Base-by-base conservation (phyloP, 1,140 invertebrate species). In the Trichonephila clavipes region DNA sequence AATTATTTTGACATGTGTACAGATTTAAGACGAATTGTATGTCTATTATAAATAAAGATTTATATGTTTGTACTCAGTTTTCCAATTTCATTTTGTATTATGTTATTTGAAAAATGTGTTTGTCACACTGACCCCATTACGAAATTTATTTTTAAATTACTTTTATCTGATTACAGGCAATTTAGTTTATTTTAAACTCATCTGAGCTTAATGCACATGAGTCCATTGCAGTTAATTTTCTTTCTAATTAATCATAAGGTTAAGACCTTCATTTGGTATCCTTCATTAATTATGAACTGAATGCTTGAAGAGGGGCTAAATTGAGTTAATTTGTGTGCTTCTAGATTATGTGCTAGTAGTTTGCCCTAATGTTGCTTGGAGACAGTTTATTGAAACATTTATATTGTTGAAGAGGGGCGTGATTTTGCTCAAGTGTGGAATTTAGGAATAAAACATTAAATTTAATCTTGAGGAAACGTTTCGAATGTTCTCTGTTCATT, bases 201-300 rank as follows among this genome's bases (percentile, higher is more conserved):
- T 34, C 6, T 19, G 5, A 77, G 69, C 18, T 16, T 28, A 40
- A 77, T 77, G 69, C 14, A 77, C 18, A 18, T 14, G 12, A 24
- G 24, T 12, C 1, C 14, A 18, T 14, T 16, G 4, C 24, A 14
- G 28, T 40, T 77, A 40, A 77, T 77, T 40, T 40, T 77, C 28
- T 77, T 77, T 19, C 69, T 34, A 77, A 77, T 77, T 77, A 77
- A 77, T 40, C 69, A 77, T 34, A 77, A 77, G 69, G 34, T 77
- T 14, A 77, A 0, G 69, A 2, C 64, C 8, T n/a, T 69, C 64
- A 69, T 24, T 69, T 24, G 10, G 1, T 18, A 34, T 40, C 24
- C 16, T 34, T 77, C 69, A 77, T 77, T 77, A 77, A 77, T 77
- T 77, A 77, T 77, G 28, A 40, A 77, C 14, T 77, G 5, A 34